phyloP scores from a whole-genome alignment of 1,140 invertebrate species.

The Drosophila truncata region DNA sequence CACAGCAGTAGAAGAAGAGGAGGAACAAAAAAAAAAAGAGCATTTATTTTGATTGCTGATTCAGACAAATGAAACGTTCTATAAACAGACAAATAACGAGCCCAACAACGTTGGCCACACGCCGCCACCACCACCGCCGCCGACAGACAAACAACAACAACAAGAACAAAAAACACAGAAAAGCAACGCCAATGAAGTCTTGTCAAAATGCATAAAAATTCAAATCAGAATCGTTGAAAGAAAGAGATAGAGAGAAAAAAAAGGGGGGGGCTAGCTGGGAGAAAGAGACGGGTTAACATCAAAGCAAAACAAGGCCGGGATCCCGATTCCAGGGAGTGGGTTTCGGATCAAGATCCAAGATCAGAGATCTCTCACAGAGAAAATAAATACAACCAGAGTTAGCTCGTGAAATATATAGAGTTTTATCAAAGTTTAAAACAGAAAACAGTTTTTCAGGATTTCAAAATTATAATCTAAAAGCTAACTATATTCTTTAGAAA shows the following conservation, averaged over 20 bases:
- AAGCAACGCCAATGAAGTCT: conserved; percentile 42
- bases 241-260: not conserved
- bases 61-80: conserved; percentile 80
- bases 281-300: conserved; percentile 46
- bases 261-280: not conserved
- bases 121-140: conserved; percentile 19
- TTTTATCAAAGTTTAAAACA: too few relatives aligned
- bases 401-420: not conserved
- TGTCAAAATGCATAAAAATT: conserved; percentile 82
- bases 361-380: conserved; percentile 12
- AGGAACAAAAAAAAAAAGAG: not conserved
- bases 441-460: not conserved
- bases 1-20: not conserved
- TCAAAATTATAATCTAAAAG: too few relatives aligned
- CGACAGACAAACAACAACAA: conserved; percentile 2
- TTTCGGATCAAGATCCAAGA: not conserved
- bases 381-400: not conserved
- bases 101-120: conserved; percentile 62
- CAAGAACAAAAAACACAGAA: conserved; percentile 8
- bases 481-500: not conserved
- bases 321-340: conserved; percentile 42
- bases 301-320: conserved; percentile 60
- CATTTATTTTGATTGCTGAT: conserved; percentile 74
- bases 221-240: conserved; percentile 60
- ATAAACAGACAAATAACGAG: conserved; percentile 64